Percentiles rank a stretch among this genome's conserved stretches.
phyloP scores from a whole-genome alignment of 2,113 vertebrate genomes.

The Dryoscopus gambensis region DNA sequence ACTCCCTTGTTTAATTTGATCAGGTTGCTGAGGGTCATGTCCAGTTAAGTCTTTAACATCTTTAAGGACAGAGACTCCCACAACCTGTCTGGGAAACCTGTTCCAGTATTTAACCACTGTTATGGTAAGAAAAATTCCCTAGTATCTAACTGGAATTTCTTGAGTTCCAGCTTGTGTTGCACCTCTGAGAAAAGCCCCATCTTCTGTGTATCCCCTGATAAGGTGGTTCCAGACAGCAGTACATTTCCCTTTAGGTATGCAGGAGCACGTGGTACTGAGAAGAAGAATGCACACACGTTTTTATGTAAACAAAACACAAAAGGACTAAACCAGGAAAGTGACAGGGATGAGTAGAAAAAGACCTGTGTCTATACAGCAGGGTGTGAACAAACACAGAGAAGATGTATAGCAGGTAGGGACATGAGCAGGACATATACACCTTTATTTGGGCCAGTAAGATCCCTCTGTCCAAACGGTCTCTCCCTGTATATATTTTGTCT shows the following conservation, averaged over 20 bases:
- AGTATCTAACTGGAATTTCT: neutral
- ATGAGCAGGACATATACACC: accelerated
- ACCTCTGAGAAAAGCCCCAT: neutral
- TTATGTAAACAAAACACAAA: accelerated
- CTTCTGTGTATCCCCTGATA: neutral
- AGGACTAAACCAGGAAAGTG: neutral
- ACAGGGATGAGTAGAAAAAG: neutral
- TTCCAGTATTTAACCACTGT: neutral
- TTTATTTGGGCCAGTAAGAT: neutral
- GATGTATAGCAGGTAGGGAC: neutral
- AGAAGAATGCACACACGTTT: neutral
- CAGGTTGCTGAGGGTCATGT: neutral
- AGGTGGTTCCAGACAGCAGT: accelerated
- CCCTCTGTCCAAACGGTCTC: neutral
- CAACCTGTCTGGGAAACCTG: neutral
- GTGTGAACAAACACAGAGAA: neutral
- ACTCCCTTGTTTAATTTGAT: neutral
- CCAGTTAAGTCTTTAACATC: neutral
- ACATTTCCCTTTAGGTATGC: neutral
- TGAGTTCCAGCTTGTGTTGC: neutral
- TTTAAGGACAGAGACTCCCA: neutral
- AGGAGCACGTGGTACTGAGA: neutral
- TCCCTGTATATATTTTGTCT: neutral
- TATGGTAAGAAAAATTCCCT: neutral
- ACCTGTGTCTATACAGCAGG: neutral